These are phyloP conservation scores for Saccostrea glomerata DNA, from an alignment of 1,140 invertebrate species.

Conservation along the genomic window DNA sequence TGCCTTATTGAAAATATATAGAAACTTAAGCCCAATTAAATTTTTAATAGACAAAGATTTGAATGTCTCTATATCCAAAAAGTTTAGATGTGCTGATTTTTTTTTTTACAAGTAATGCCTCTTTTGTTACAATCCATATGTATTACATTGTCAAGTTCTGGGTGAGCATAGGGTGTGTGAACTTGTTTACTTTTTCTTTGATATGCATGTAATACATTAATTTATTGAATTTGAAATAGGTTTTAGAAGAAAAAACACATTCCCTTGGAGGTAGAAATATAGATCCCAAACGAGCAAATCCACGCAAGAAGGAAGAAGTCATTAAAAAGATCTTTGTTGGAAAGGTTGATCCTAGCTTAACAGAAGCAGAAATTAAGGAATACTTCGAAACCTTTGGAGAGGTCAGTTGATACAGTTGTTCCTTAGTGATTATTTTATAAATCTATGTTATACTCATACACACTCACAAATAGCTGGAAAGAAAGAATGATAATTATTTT, in stretches of 20 bases:
- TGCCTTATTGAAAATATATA: too few relatives aligned
- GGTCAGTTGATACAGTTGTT: slow-evolving; percentile 55
- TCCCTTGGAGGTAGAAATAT: slow-evolving; percentile 73
- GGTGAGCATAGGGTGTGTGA: too few relatives aligned
- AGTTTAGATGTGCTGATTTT: too few relatives aligned
- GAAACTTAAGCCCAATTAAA: too few relatives aligned
- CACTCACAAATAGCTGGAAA: background rate
- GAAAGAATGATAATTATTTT: background rate
- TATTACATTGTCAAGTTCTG: too few relatives aligned
- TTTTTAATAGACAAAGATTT: too few relatives aligned
- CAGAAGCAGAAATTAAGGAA: slow-evolving; percentile 72
- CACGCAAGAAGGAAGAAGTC: slow-evolving; percentile 61
- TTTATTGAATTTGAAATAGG: slow-evolving; percentile 53
- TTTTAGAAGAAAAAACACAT: slow-evolving; percentile 70
- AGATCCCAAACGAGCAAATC: slow-evolving; percentile 75
- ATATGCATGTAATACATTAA: too few relatives aligned
- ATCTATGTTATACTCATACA: background rate
- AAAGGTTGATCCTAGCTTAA: slow-evolving; percentile 57
- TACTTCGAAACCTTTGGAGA: slow-evolving; percentile 75
- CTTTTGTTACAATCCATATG: too few relatives aligned
- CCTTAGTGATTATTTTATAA: background rate
- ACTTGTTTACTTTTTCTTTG: too few relatives aligned
- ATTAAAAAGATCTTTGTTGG: slow-evolving; percentile 75
- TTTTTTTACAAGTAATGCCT: too few relatives aligned
- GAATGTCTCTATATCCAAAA: too few relatives aligned